phyloP scores from a whole-genome alignment of 2,888 invertebrate species.

The Rhagonycha lutea region DNA sequence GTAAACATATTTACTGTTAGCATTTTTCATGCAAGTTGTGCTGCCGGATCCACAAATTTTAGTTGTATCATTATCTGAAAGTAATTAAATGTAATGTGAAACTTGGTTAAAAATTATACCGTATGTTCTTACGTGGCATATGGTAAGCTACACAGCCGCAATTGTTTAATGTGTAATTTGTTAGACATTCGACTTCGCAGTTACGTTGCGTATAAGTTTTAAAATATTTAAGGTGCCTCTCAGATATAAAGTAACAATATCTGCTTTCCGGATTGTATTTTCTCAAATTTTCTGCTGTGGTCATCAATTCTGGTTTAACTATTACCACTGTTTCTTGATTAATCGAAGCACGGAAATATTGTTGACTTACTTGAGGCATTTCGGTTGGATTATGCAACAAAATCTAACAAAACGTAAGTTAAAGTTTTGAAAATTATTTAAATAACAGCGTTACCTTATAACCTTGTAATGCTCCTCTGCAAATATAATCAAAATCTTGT shows the following conservation, averaged over 20 bases:
- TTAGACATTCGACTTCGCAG: slow-evolving; percentile 73
- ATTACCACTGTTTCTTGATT: slow-evolving; percentile 73
- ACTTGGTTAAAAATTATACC: slow-evolving; percentile 11
- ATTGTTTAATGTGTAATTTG: slow-evolving; percentile 65
- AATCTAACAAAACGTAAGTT: slow-evolving; percentile 53
- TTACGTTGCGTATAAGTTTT: slow-evolving; percentile 74
- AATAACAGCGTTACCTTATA: slow-evolving; percentile 63
- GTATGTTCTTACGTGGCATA: slow-evolving; percentile 62
- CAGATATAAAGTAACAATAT: slow-evolving; percentile 71
- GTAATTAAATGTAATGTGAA: slow-evolving; percentile 5
- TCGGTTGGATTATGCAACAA: slow-evolving; percentile 72
- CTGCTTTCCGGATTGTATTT: slow-evolving; percentile 68
- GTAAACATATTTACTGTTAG: slow-evolving; percentile 57
- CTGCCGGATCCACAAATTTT: slow-evolving; percentile 64
- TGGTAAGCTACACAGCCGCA: slow-evolving; percentile 75
- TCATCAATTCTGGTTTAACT: slow-evolving; percentile 77
- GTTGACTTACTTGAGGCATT: slow-evolving; percentile 67
- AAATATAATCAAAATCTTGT: slow-evolving; percentile 69
- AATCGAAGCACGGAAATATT: slow-evolving; percentile 72
- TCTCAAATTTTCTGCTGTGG: slow-evolving; percentile 68
- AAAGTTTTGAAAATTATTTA: neutral
- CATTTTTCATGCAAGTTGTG: slow-evolving; percentile 59
- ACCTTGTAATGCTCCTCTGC: slow-evolving; percentile 74
- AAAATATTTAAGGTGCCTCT: slow-evolving; percentile 67
- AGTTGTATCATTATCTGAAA: slow-evolving; percentile 61